These are phyloP conservation scores for Pipra filicauda DNA, from an alignment of 2,113 vertebrate genomes.

Conservation along the genomic window DNA sequence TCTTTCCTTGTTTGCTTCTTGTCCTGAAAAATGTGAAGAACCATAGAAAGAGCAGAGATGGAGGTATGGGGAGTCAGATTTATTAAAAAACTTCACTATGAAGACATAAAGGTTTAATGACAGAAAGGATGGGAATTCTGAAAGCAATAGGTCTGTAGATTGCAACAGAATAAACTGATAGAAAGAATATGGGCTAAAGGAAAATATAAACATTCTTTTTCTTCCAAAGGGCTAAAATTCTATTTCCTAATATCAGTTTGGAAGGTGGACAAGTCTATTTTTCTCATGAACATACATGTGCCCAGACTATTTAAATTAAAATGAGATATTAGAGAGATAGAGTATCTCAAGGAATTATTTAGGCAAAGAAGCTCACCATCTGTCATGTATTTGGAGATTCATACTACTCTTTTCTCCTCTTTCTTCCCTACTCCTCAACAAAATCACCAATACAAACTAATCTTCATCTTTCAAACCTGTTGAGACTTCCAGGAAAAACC, in stretches of 20 bases:
- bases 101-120: background rate
- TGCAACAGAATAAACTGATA: background rate
- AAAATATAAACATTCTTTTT: background rate
- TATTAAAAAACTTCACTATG: background rate
- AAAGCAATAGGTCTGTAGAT: background rate
- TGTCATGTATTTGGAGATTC: background rate
- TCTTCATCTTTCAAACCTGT: background rate
- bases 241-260: background rate
- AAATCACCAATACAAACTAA: background rate
- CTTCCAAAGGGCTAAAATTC: background rate
- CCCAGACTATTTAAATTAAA: background rate
- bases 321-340: background rate
- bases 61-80: background rate
- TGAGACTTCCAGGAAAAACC: background rate
- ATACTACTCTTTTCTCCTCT: background rate
- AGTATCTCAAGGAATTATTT: background rate
- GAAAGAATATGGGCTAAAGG: background rate
- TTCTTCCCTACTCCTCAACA: background rate
- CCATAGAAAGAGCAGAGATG: background rate
- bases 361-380: background rate
- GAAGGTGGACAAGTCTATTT: background rate
- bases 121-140: background rate
- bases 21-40: background rate
- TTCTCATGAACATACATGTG: fast-evolving
- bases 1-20: background rate